phyloP scores from a whole-genome alignment of 1,140 invertebrate genomes.

The Bombus waltoni region DNA sequence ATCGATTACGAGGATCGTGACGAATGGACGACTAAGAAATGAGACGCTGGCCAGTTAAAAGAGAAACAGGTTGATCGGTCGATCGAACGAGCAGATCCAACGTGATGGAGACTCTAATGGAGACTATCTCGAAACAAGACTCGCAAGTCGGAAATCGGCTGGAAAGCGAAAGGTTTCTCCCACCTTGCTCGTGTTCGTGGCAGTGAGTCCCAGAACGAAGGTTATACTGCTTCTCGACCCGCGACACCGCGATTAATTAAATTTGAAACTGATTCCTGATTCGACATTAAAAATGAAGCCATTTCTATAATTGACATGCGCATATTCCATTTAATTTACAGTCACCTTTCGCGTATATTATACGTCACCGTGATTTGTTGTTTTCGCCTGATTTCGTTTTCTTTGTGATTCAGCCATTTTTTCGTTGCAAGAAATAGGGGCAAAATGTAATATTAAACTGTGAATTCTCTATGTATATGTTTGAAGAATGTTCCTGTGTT shows the following conservation, averaged over 20 bases:
- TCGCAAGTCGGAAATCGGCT: slow-evolving; percentile 33
- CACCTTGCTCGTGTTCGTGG: slow-evolving; percentile 4
- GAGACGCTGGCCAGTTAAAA: no score
- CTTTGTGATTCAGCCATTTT: neutral
- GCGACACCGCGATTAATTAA: neutral
- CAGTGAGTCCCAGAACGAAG: neutral
- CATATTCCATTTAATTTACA: neutral
- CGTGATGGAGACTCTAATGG: neutral
- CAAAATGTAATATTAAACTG: no score
- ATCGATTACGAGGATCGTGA: neutral
- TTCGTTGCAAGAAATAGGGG: accelerated
- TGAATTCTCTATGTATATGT: no score
- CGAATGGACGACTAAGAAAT: neutral
- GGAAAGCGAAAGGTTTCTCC: slow-evolving; percentile 27
- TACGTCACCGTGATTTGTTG: neutral
- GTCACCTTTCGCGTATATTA: neutral
- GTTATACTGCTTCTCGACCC: neutral
- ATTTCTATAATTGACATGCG: neutral
- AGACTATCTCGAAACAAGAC: neutral
- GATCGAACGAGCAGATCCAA: neutral
- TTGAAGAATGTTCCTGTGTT: accelerated
- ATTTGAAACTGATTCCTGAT: neutral
- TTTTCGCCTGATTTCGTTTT: neutral
- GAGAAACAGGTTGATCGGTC: no score
- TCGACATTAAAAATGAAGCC: no score